Percentiles rank a stretch among this genome's conserved stretches.
Conservation (phyloP, 2,888 invertebrate genomes). For the Lampropteryx suffumata region DNA sequence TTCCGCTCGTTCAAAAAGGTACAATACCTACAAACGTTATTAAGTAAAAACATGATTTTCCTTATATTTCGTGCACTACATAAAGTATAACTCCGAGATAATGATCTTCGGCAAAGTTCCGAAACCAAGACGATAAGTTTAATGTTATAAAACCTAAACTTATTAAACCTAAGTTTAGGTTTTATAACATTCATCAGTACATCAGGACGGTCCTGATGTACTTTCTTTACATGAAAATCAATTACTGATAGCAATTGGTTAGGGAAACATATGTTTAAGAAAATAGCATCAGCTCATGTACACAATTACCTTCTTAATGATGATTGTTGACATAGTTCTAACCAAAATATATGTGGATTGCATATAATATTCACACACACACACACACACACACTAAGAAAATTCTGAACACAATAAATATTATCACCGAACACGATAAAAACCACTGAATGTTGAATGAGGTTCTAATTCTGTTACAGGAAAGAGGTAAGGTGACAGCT, state of each 20-base stretch:
- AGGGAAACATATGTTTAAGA: not conserved
- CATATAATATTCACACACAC: conserved; percentile 8
- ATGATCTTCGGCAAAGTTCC: too few relatives aligned
- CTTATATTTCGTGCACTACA: not conserved
- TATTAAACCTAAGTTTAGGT: not conserved
- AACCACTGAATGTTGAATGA: not conserved
- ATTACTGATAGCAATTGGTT: not conserved
- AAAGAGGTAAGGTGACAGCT: conserved; percentile 29
- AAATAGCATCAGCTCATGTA: not conserved
- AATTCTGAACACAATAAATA: not conserved
- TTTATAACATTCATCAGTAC: too few relatives aligned
- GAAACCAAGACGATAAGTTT: too few relatives aligned
- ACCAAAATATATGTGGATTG: conserved; percentile 9
- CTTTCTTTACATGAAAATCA: not conserved
- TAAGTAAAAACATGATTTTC: not conserved
- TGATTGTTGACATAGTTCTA: conserved; percentile 40
- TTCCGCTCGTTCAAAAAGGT: not conserved
- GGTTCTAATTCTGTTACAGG: conserved; percentile 3
- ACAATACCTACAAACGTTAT: too few relatives aligned
- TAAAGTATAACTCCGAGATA: not conserved
- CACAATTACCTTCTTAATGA: conserved; percentile 44
- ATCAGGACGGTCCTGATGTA: too few relatives aligned
- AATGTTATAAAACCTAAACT: too few relatives aligned
- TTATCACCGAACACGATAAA: not conserved
- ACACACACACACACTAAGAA: conserved; percentile 2